Base-by-base conservation (phyloP, 2,113 vertebrate species). In the Geococcyx californianus region DNA sequence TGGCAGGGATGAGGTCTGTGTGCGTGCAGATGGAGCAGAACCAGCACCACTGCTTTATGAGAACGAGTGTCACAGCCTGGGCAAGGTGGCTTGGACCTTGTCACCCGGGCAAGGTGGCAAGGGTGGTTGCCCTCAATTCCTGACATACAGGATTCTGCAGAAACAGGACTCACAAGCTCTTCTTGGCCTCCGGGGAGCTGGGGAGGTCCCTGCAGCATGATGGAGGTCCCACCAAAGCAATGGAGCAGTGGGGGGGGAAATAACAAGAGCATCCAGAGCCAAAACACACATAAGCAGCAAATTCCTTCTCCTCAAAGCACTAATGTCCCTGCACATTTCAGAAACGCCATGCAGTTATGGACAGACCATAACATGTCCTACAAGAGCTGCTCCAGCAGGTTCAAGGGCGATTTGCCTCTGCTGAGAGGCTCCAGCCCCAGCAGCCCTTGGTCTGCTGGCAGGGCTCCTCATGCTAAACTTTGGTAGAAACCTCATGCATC, bases 61-160 rank as follows among this genome's bases (percentile, higher is more conserved):
- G 45, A 0, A 54, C 16, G 31, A 79, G 40, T 1, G 0, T 11
- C 1, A 1, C 25, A 72, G 42, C 19, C 44, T 34, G 44, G 33
- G 23, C 20, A 40, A 83, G 29, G 54, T 7, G 17, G 40, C 13
- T 68, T 2, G 1, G 40, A 44, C 3, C 5, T 16, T 54, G 31
- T n/a, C n/a, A n/a, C 19, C 44, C 31, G 44, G 33, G 23, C 20
- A 40, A 83, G 29, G 54, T 7, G 17, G 40, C 13, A 62, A 2
- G 1, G 40, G 36, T 36, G 16, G 26, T 17, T 67, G 59, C 45
- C 40, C n/a, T 54, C 12, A 4, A 0, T 4, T 52, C 36, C 58
- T n/a, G 58, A 13, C 15, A 28, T 0, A 3, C 28, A 56, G n/a
- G 34, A 68, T 38, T 14, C 31, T 5, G 0, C 10, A 26, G 33